phyloP scores from a whole-genome alignment of 2,797 vertebrate species.

The Phoebastria nigripes region DNA sequence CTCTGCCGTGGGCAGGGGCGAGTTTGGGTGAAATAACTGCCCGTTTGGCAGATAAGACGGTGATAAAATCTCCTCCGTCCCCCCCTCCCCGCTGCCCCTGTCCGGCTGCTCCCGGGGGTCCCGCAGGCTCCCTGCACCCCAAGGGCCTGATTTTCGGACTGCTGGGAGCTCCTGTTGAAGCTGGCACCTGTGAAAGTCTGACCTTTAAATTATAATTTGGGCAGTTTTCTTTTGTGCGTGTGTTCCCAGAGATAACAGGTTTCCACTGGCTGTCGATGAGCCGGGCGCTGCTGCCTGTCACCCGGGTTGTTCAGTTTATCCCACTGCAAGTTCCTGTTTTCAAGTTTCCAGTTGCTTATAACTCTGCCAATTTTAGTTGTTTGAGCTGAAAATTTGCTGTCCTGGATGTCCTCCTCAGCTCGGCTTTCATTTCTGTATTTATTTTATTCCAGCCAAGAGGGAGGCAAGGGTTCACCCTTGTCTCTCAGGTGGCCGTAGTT shows the following conservation, averaged over 20 bases:
- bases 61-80: neutral
- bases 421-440: neutral
- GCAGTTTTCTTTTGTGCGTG: rapidly evolving
- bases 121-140: neutral
- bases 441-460: neutral
- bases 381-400: neutral
- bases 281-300: rapidly evolving
- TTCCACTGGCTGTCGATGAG: rapidly evolving
- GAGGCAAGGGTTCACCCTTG: neutral
- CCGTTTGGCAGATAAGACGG: rapidly evolving
- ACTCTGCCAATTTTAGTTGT: neutral
- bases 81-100: too few species aligned
- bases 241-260: neutral
- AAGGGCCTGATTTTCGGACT: rapidly evolving
- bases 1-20: neutral
- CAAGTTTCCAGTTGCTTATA: neutral
- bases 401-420: neutral
- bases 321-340: neutral
- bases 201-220: rapidly evolving
- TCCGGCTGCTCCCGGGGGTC: neutral
- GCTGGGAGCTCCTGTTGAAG: neutral
- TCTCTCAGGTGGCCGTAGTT: rapidly evolving
- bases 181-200: neutral
- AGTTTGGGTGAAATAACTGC: neutral
- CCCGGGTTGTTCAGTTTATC: neutral